Percentiles rank a stretch among this genome's conserved stretches.
These are phyloP conservation scores for Aproaerema taeniolella DNA, from an alignment of 2,888 invertebrate genomes.

Conservation along the genomic window DNA sequence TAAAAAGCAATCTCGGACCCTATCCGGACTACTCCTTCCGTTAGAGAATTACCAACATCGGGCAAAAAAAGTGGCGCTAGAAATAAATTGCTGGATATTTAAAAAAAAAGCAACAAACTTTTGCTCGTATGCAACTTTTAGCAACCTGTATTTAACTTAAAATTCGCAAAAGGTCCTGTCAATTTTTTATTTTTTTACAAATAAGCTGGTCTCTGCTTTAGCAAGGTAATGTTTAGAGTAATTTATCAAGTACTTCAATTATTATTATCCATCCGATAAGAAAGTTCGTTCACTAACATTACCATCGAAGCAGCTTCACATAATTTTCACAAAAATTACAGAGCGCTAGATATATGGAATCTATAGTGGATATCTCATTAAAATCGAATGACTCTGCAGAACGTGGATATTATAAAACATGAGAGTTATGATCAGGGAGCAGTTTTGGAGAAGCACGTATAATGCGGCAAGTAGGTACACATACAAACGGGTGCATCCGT, in stretches of 20 bases:
- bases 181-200: too few relatives aligned
- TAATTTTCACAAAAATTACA: constrained; percentile 55
- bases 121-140: too few relatives aligned
- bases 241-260: constrained; percentile 13
- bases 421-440: constrained; percentile 55
- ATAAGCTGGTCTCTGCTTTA: too few relatives aligned
- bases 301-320: constrained; percentile 21
- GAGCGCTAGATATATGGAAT: constrained; percentile 43
- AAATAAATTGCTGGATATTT: too few relatives aligned
- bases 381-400: constrained; percentile 61
- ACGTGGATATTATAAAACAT: constrained; percentile 55
- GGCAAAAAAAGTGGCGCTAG: too few relatives aligned
- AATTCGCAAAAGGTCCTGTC: too few relatives aligned
- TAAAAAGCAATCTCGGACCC: constrained; percentile 44
- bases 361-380: constrained; percentile 57
- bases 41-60: constrained; percentile 23
- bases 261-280: neutral
- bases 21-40: constrained; percentile 36
- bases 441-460: constrained; percentile 42
- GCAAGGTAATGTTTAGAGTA: neutral
- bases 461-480: constrained; percentile 23
- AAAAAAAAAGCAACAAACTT: too few relatives aligned
- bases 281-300: constrained; percentile 19
- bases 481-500: constrained; percentile 36
- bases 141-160: too few relatives aligned